Evolutionary conservation across 1,140 invertebrate genomes (phyloP), one percentile per base, ranked within the genome.

Genomic region (Campoletis sonorensis): DNA sequence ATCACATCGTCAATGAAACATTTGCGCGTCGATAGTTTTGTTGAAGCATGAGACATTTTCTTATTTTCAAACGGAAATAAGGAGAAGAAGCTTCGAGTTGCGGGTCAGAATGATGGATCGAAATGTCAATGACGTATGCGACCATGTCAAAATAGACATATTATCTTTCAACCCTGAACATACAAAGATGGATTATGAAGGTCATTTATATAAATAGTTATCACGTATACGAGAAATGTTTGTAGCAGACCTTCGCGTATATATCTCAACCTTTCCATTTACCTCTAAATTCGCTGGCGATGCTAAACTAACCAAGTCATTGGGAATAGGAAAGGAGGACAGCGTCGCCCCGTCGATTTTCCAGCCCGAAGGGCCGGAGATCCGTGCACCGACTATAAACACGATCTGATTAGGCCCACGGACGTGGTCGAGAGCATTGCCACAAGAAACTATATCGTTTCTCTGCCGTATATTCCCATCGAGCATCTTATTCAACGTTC

Each of bases 381-480:
- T 73, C 40, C 87, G 86, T 89, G 88, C 79, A 80, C 83, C 83
- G 88, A 83, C 87, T 89, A 86, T 86, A 87, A 89, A 88, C 85
- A 83, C 33, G 86, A 88, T 89, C 85, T 87, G 86, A 89, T 88
- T 88, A 88, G 87, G 82, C 79, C 82, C 51, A 79, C 83, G 73
- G 81, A 79, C 80, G 80, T 51, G 51, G 51, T 54, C 18, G 51
- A 54, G 61, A 75, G 78, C 78, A 79, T 64, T 81, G 80, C 77
- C 79, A 85, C 37, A n/a, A 54, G 18, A 21, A 45, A 45, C 51
- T 54, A n/a, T 54, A 54, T 54, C 51, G 51, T 54, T 21, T 54
- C 71, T 18, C 21, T 49, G 51, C 37, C 2, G 37, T 26, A 18
- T 11, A 27, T n/a, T 18, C 4, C 40, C 23, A 73, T 30, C 21